Evolutionary conservation across 2,797 vertebrate genomes (phyloP).

Genomic region (Diceros bicornis): DNA sequence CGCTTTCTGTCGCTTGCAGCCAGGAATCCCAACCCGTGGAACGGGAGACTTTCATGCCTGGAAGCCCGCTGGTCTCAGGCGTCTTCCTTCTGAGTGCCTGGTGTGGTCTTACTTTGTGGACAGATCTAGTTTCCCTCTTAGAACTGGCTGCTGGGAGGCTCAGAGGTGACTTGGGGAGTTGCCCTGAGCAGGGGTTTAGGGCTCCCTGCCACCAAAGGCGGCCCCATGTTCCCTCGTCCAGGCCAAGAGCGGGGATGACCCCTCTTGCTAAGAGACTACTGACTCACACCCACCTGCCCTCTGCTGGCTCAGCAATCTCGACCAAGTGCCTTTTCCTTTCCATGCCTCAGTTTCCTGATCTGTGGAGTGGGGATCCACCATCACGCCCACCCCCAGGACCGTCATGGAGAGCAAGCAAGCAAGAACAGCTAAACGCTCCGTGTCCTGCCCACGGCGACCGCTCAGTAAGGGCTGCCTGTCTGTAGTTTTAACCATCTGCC

Average conservation of each 20-base stretch:
- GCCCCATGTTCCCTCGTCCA: too few relatives aligned
- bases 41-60: fast-evolving
- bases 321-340: neutral
- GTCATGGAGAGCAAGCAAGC: neutral
- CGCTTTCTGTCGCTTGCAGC: neutral
- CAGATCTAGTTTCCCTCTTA: fast-evolving
- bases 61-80: neutral
- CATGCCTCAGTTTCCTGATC: conserved; percentile 6
- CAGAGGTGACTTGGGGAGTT: fast-evolving
- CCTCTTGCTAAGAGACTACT: neutral
- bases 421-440: fast-evolving
- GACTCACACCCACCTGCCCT: neutral
- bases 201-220: neutral
- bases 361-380: fast-evolving
- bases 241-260: neutral
- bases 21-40: fast-evolving
- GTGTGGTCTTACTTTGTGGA: neutral
- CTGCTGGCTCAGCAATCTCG: too few relatives aligned
- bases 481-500: fast-evolving
- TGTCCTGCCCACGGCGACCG: fast-evolving
- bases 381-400: fast-evolving
- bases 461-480: fast-evolving
- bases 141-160: neutral
- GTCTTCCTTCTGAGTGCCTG: neutral
- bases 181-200: fast-evolving